Conservation (phyloP, 2,888 invertebrate genomes). For the Eurois occulta region DNA sequence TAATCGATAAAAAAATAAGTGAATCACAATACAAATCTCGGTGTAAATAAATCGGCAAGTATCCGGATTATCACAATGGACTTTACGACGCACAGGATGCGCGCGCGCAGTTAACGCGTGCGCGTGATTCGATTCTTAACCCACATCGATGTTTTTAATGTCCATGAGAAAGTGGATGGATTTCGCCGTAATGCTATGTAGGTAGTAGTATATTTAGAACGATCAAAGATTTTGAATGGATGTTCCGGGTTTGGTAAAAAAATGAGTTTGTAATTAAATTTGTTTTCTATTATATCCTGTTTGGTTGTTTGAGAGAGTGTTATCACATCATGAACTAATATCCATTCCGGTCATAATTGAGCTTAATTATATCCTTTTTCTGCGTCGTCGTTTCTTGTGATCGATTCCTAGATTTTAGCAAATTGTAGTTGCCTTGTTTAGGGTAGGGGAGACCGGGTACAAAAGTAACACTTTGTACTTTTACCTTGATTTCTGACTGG, state of each 20-base stretch:
- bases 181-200: conserved; percentile 46
- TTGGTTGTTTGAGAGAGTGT: not conserved
- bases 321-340: too few relatives aligned
- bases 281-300: not conserved
- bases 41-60: conserved; percentile 57
- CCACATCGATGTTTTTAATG: conserved; percentile 66
- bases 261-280: conserved; percentile 13
- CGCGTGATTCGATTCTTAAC: conserved; percentile 71
- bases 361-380: too few relatives aligned
- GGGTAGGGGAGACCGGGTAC: too few relatives aligned
- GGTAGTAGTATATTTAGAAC: conserved; percentile 40
- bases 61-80: conserved; percentile 58
- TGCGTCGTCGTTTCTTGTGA: too few relatives aligned
- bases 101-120: conserved; percentile 63
- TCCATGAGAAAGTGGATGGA: conserved; percentile 57
- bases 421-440: too few relatives aligned
- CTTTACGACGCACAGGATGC: conserved; percentile 63
- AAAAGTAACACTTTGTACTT: too few relatives aligned
- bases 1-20: conserved; percentile 46
- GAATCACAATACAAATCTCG: conserved; percentile 32
- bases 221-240: conserved; percentile 38
- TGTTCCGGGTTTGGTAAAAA: conserved; percentile 29
- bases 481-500: too few relatives aligned
- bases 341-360: too few relatives aligned
- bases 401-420: too few relatives aligned